These are phyloP conservation scores for Apus apus DNA, from an alignment of 2,113 vertebrate species.

Conservation along the genomic window DNA sequence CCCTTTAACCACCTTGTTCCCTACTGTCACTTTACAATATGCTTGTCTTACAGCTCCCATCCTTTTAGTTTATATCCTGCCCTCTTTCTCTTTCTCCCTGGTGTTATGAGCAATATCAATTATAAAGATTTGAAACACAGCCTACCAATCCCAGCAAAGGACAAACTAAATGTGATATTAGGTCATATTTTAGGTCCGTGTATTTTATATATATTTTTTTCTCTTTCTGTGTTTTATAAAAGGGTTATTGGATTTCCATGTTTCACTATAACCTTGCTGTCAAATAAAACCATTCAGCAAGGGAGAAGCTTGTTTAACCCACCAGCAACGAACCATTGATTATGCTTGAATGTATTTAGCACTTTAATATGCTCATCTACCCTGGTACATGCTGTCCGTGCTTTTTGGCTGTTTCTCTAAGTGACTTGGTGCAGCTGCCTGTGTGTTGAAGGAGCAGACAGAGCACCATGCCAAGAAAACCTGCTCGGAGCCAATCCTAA, in stretches of 20 bases:
- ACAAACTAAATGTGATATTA: constrained; percentile 53
- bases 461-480: neutral
- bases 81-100: constrained; percentile 28
- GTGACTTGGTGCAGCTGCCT: neutral
- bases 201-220: neutral
- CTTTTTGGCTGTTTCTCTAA: neutral
- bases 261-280: constrained; percentile 61
- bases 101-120: constrained; percentile 59
- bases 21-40: neutral
- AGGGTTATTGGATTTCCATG: constrained; percentile 61
- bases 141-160: constrained; percentile 56
- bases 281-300: constrained; percentile 55
- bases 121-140: constrained; percentile 50
- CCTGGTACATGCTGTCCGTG: neutral
- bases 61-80: constrained; percentile 12
- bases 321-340: constrained; percentile 29
- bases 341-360: constrained; percentile 16
- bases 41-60: constrained; percentile 12
- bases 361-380: neutral
- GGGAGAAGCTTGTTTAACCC: constrained; percentile 36
- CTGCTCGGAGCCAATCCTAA: neutral
- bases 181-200: constrained; percentile 48
- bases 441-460: neutral
- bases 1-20: neutral
- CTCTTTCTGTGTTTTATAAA: constrained; percentile 47